phyloP scores from a whole-genome alignment of 2,888 invertebrate species.

The Saturnia japonica region DNA sequence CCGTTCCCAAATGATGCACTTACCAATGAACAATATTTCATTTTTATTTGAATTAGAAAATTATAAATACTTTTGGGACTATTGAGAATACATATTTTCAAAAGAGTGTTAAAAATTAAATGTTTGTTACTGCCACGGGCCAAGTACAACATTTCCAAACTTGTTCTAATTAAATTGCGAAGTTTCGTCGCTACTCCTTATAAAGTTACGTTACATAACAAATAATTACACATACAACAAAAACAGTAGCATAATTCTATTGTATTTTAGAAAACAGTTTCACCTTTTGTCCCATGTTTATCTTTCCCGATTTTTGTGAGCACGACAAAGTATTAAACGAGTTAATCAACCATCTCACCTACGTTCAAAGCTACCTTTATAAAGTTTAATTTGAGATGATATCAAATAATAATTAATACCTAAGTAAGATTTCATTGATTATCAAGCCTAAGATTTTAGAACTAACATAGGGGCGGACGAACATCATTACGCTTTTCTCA shows the following conservation, averaged over 20 bases:
- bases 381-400: neutral
- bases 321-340: neutral
- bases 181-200: slow-evolving; percentile 15
- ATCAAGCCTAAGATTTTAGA: no score
- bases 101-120: neutral
- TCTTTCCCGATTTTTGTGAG: slow-evolving; percentile 13
- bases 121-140: neutral
- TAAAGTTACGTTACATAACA: slow-evolving; percentile 14
- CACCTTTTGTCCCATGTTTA: slow-evolving; percentile 22
- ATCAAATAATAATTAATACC: neutral
- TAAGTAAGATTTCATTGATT: neutral
- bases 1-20: no score
- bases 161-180: slow-evolving; percentile 11
- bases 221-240: slow-evolving; percentile 17
- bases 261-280: slow-evolving; percentile 17
- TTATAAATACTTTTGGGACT: no score
- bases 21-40: no score
- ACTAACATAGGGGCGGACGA: no score
- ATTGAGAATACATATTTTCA: no score
- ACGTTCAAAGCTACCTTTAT: neutral
- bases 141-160: slow-evolving; percentile 1
- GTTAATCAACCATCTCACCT: neutral
- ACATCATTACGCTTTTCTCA: no score
- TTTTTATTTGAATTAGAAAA: no score
- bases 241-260: slow-evolving; percentile 18